Evolutionary conservation across 2,888 invertebrate species (phyloP), one percentile per base, ranked within the genome.

Genomic region (Panopea generosa): DNA sequence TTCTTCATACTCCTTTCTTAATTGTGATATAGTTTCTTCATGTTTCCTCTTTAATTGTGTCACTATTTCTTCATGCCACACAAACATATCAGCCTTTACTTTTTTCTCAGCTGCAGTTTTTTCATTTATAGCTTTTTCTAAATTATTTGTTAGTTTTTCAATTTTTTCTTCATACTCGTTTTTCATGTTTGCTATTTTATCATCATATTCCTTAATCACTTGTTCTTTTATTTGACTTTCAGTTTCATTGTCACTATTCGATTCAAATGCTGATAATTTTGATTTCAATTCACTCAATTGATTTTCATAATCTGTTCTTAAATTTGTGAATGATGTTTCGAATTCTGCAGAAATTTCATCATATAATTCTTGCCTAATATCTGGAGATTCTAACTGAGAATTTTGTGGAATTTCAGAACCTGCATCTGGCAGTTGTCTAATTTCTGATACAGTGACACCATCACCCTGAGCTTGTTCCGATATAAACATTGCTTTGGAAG

Each of bases 1-100:
- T 52, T 85, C 82, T 53, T 83, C 86, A 82, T 79, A 84, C 57
- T 86, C 82, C 49, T 66, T 67, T 43, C 70, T 76, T 20, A 85
- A 55, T 60, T 80, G 74, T 18, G 76, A 53, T 22, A 74, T 68
- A 38, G 61, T 68, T 11, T 59, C 71, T 38, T 79, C 79, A 72
- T 79, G 80, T 45, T 82, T 75, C 11, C 69, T 56, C 66, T 75
- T 77, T 52, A 63, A 43, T 47, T 82, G 72, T 18, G 72, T 50
- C n/a, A 72, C 63, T 29, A 62, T 62, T n/a, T 82, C 82, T 43
- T 75, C 77, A 70, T 75, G 75, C 77, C 75, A 82, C n/a, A 77
- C 82, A 75, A 82, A 77, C 72, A 77, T 75, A 33, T 82, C 82
- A 47, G 77, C 77, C 47, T 82, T 77, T 50, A 82, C 77, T 67